Conservation (phyloP, 2,888 invertebrate genomes). For the Drosophila mettleri region DNA sequence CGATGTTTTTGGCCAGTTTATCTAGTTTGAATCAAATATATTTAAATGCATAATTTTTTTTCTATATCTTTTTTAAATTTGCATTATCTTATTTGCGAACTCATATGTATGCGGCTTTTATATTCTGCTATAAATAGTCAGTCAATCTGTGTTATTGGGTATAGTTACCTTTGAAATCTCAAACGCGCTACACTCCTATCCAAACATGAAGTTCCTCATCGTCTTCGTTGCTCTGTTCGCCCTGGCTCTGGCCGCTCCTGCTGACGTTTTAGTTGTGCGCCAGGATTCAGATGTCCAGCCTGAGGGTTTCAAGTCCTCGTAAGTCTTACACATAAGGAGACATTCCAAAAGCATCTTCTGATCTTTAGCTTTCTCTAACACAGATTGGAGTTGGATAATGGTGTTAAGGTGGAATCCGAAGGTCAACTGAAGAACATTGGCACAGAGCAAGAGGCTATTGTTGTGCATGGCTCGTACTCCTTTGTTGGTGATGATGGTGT, state of each 20-base stretch:
- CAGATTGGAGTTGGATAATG: background rate
- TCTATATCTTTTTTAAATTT: too few species aligned
- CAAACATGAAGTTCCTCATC: conserved; percentile 74
- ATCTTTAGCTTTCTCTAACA: background rate
- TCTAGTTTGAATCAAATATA: conserved; percentile 9
- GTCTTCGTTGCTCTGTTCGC: conserved; percentile 77
- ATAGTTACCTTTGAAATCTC: conserved; percentile 56
- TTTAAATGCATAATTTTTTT: background rate
- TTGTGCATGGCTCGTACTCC: background rate
- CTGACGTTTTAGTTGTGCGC: background rate
- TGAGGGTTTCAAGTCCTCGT: background rate
- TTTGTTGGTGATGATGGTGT: conserved; percentile 3
- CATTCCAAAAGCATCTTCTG: background rate
- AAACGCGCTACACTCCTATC: conserved; percentile 38
- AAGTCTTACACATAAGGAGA: background rate
- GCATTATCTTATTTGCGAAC: background rate
- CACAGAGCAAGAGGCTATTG: background rate
- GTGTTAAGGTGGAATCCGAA: background rate
- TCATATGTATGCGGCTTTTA: background rate
- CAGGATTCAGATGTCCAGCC: background rate
- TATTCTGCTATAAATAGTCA: conserved; percentile 35
- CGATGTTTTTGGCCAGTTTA: background rate
- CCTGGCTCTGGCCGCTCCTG: conserved; percentile 69
- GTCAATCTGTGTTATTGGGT: background rate
- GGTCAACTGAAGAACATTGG: background rate